Base-by-base conservation (phyloP, 2,797 vertebrate species). In the Micromesistius poutassou region DNA sequence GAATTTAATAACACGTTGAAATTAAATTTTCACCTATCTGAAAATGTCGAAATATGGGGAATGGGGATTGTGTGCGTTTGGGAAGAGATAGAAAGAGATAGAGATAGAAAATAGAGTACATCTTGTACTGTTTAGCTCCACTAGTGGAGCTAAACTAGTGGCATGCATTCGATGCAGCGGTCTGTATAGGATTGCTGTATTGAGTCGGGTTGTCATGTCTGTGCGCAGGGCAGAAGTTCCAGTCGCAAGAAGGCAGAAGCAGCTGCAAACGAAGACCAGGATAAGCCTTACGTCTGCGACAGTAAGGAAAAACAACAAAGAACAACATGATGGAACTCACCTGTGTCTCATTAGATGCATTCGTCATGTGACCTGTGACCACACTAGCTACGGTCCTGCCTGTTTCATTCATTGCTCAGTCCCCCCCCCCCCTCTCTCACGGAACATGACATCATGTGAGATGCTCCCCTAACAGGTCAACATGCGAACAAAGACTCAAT, bases 251-350 rank as follows among this genome's bases (percentile, higher is more conserved):
- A 95, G 88, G 93, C 95, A 7, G 97, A 98, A 62, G 92, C 96
- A 3, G 93, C 95, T 72, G 95, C 94, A 85, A 92, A 83, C 66
- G 97, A 99, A 30, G 97, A 99, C 85, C 96, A 97, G 35, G 97
- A 98, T 91, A 99, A 98, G 90, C 97, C 97, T 81, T 99, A 98
- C 87, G 96, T 98, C 94, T 99, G 97, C 91, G 97, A 99, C 94
- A 99, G 97, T 99, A 96, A 97, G 94, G 93, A 33, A 38, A 72
- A 42, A 62, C 40, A 5, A 72, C 36, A 5, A 7, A 62, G 22
- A 62, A 62, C 62, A 13, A 28, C 2, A 9, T 28, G 62, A 0
- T 28, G 62, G 55, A 62, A 10, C 16, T 25, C 55, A 62, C 55
- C 55, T 25, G 22, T 7, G 55, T 62, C 22, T 62, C n/a, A 2